These are phyloP conservation scores for Porites lutea DNA, from an alignment of 64 coral and sea anemone genomes.

Conservation along the genomic window DNA sequence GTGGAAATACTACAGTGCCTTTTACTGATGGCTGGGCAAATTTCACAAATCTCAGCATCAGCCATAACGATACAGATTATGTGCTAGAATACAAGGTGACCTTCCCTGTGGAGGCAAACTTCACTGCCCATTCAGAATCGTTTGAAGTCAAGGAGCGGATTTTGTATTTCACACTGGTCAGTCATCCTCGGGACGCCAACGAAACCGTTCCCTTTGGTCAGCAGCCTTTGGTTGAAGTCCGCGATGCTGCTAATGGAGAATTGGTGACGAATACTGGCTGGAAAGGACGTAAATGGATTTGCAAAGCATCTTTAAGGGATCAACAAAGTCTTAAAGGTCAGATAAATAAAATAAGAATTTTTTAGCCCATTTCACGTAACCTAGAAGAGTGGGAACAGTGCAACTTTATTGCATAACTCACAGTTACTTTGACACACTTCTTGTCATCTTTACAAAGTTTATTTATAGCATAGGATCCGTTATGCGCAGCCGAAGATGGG, in stretches of 20 bases:
- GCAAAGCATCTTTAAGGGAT: slow-evolving; percentile 26
- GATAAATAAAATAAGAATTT: too few relatives aligned
- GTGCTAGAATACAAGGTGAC: slow-evolving; percentile 67
- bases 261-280: slow-evolving; percentile 75
- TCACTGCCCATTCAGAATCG: slow-evolving; percentile 11
- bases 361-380: too few relatives aligned
- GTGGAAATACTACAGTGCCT: slow-evolving; percentile 49
- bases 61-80: slow-evolving; percentile 60
- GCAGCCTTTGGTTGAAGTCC: slow-evolving; percentile 61
- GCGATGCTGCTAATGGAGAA: slow-evolving; percentile 65
- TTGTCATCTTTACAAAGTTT: too few relatives aligned
- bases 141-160: slow-evolving; percentile 75
- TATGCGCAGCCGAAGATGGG: too few relatives aligned
- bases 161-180: slow-evolving; percentile 51
- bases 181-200: slow-evolving; percentile 48
- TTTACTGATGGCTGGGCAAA: slow-evolving; percentile 74
- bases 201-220: slow-evolving; percentile 80
- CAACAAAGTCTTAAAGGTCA: slow-evolving; percentile 47
- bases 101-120: slow-evolving; percentile 33
- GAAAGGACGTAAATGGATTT: slow-evolving; percentile 82
- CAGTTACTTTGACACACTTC: too few relatives aligned
- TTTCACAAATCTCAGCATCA: slow-evolving; percentile 74
- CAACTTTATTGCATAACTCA: too few relatives aligned
- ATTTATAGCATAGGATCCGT: too few relatives aligned
- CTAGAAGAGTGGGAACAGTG: too few relatives aligned